phyloP scores from a whole-genome alignment of 2,113 vertebrate genomes.

The Fukomys damarensis region DNA sequence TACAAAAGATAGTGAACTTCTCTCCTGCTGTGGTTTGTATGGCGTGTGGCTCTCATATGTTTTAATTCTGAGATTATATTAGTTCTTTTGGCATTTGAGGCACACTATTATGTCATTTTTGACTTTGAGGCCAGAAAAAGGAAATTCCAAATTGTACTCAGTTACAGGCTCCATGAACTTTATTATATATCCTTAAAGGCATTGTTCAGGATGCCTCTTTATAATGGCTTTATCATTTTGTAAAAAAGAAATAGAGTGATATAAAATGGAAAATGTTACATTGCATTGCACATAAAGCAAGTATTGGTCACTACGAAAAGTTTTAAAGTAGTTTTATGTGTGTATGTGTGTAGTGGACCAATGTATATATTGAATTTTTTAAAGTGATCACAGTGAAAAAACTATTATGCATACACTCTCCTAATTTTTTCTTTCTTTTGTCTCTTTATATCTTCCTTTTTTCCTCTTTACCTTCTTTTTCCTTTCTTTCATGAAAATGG shows the following conservation, averaged over 20 bases:
- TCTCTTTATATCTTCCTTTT: background rate
- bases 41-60: background rate
- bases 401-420: background rate
- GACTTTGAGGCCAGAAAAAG: background rate
- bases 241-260: background rate
- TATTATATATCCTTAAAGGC: background rate
- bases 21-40: background rate
- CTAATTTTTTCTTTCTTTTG: background rate
- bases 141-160: background rate
- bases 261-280: background rate
- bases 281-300: background rate
- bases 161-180: background rate
- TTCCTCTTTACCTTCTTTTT: background rate
- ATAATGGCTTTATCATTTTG: too few species aligned
- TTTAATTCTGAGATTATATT: background rate
- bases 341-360: background rate
- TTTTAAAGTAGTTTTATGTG: conserved; percentile 8
- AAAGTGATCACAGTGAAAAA: background rate
- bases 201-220: background rate
- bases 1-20: background rate
- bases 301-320: background rate
- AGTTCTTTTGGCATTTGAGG: background rate
- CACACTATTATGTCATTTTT: background rate
- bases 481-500: background rate
- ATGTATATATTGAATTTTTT: background rate